Conservation (phyloP, 2,888 invertebrate species). For the Drosophila monieri region DNA sequence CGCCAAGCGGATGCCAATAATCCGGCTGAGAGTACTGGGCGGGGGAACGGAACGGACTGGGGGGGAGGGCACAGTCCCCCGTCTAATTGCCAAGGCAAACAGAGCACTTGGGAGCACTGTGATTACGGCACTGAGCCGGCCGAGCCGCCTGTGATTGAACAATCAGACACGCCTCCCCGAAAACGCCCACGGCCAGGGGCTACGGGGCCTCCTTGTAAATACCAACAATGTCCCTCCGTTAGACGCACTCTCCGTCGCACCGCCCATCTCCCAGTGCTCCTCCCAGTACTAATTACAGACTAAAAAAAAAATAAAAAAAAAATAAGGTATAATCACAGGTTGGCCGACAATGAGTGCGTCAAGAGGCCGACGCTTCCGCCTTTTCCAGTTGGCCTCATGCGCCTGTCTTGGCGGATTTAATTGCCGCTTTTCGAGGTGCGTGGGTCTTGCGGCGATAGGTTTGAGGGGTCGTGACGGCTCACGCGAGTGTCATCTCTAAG, state of each 20-base stretch:
- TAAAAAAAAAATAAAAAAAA: slow-evolving; percentile 10
- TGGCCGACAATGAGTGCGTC: slow-evolving; percentile 59
- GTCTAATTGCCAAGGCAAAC: slow-evolving; percentile 65
- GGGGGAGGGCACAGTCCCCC: not conserved
- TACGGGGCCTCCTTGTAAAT: not conserved
- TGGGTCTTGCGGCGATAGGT: slow-evolving; percentile 6
- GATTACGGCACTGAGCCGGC: slow-evolving; percentile 51
- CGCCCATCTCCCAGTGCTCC: not conserved
- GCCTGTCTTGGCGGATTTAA: slow-evolving; percentile 27
- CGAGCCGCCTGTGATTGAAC: slow-evolving; percentile 67
- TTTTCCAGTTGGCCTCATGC: slow-evolving; percentile 13
- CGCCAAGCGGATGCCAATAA: slow-evolving; percentile 30
- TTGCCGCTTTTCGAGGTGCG: slow-evolving; percentile 14
- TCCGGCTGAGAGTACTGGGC: not conserved
- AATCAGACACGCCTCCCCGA: slow-evolving; percentile 68
- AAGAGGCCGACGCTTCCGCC: slow-evolving; percentile 47
- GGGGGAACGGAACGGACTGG: not conserved
- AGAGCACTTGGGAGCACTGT: slow-evolving; percentile 50
- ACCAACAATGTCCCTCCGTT: slow-evolving; percentile 44
- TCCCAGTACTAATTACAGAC: slow-evolving; percentile 58
- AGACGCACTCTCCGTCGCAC: slow-evolving; percentile 59
- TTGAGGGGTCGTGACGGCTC: not conserved
- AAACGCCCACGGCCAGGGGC: slow-evolving; percentile 69
- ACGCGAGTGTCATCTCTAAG: not conserved
- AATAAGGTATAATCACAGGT: slow-evolving; percentile 60